Base-by-base conservation (phyloP, 2,888 invertebrate genomes). In the Leucania comma region DNA sequence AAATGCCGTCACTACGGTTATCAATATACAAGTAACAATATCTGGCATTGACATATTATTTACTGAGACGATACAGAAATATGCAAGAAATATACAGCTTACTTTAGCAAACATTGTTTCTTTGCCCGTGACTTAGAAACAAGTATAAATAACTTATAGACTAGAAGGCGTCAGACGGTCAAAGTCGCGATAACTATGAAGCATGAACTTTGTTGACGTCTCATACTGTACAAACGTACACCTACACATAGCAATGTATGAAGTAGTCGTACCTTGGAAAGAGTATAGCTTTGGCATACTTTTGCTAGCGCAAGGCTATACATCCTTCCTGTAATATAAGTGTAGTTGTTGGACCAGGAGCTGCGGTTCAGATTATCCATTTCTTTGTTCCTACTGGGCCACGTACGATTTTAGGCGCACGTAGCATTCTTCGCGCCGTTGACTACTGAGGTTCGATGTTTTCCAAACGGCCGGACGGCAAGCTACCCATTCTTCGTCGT, bases 21-120 rank as follows among this genome's bases (percentile, higher is more conserved):
- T 57, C 22, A 29, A 38, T 56, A 38, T 24, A 35, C 22, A 10
- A 0, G 46, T 29, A 35, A 46, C 24, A 59, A 42, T 59, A 68
- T 72, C 53, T 76, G n/a, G 20, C 24, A 48, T 53, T 76, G n/a
- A 14, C 24, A 48, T 53, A 51, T 46, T 66, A 42, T 9, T 24
- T 63, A 26, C 35, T 20, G 35, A n/a, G 35, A 20, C 24, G 10
- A 35, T 29, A n/a, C 9, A 42, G 32, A 9, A 64, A 29, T 35
- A 57, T 46, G 24, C 6, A 46, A 35, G 35, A 35, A 20, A 71
- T 71, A 24, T 62, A 22, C 17, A 26, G 17, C n/a, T 35, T 35
- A n/a, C 2, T 22, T n/a, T 38, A 9, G 64, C 29, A 42, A 62
- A 63, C 38, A 65, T 59, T 38, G 35, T 35, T 35, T 57, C 38